These are phyloP conservation scores for Chesias legatella DNA, from an alignment of 2,888 invertebrate species.

Conservation along the genomic window DNA sequence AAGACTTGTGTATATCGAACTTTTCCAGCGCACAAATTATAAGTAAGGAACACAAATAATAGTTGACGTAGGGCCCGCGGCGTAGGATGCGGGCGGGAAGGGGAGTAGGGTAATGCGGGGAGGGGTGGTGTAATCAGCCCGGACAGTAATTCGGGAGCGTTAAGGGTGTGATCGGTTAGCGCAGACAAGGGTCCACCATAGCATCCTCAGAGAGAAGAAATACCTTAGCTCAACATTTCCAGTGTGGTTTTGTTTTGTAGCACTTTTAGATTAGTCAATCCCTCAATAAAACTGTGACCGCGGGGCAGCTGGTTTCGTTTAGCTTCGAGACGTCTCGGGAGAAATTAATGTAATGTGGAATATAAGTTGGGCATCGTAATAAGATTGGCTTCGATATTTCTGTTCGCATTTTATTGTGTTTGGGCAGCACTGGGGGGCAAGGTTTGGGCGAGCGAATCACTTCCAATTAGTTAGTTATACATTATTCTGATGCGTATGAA, in stretches of 20 bases:
- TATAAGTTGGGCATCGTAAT: constrained; percentile 65
- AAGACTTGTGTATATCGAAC: constrained; percentile 69
- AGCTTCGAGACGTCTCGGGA: constrained; percentile 73
- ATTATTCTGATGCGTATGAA: constrained; percentile 16
- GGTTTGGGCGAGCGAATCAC: constrained; percentile 41
- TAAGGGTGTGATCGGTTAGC: constrained; percentile 78
- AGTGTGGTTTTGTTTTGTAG: constrained; percentile 79
- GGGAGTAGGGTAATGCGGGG: constrained; percentile 35
- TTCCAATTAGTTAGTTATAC: constrained; percentile 36
- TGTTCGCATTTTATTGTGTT: constrained; percentile 57
- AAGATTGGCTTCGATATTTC: constrained; percentile 65
- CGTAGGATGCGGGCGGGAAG: constrained; percentile 38
- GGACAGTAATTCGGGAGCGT: constrained; percentile 78
- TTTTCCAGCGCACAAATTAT: constrained; percentile 74
- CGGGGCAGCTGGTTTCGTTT: constrained; percentile 69
- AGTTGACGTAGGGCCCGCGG: constrained; percentile 68
- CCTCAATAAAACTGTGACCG: constrained; percentile 75
- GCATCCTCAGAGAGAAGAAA: constrained; percentile 76
- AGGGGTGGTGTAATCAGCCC: constrained; percentile 69
- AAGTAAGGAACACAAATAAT: constrained; percentile 77
- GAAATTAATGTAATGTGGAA: constrained; percentile 75
- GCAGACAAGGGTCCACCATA: constrained; percentile 75
- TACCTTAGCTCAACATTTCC: constrained; percentile 78
- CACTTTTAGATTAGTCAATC: constrained; percentile 77
- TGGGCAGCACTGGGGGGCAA: too few species aligned